Evolutionary conservation across 1,140 invertebrate species (phyloP), one percentile per base, ranked within the genome.

Genomic region (Drosophila tropicalis): DNA sequence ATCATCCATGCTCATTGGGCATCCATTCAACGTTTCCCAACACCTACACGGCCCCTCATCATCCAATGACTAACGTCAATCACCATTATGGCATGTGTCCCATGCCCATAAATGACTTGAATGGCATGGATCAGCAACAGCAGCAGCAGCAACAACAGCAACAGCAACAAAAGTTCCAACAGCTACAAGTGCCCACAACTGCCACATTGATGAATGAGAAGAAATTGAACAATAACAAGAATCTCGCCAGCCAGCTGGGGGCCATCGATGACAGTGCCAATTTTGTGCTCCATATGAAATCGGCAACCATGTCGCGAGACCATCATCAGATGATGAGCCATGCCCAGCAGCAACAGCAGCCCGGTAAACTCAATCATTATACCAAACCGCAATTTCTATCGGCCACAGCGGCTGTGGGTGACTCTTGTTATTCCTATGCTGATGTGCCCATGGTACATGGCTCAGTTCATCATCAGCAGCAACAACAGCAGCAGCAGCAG

Each of bases 61-160:
- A 91, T 13, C 67, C 75, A 5, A 51, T 51, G 44, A 51, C 44
- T 51, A 62, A 17, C 12, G 67, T 57, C 93, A 96, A 91, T 94
- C 96, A 34, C 95, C 97, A 92, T 95, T 97, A 74, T 95, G 96
- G 96, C 95, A 96, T 86, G 85, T 91, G 79, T 69, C 79, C 78
- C 39, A 79, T 86, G 83, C 89, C 82, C 13, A 79, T 89, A 51
- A 89, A 89, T 10, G 91, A 89, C 9, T n/a, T 89, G 70, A 87
- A 82, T 39, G 36, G 36, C 7, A 74, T 72, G 22, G 90, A 79
- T 13, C 72, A 60, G 0, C 79, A 83, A 64, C 82, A 85, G n/a
- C 41, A 44, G n/a, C 41, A 44, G 0, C 79, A 83, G 64, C 82
- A 44, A n/a, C 41, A 44, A 0, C 41, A 44, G 5, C 41, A 87